Evolutionary conservation across 2,888 invertebrate genomes (phyloP).

Genomic region (Drosophila emarginata): DNA sequence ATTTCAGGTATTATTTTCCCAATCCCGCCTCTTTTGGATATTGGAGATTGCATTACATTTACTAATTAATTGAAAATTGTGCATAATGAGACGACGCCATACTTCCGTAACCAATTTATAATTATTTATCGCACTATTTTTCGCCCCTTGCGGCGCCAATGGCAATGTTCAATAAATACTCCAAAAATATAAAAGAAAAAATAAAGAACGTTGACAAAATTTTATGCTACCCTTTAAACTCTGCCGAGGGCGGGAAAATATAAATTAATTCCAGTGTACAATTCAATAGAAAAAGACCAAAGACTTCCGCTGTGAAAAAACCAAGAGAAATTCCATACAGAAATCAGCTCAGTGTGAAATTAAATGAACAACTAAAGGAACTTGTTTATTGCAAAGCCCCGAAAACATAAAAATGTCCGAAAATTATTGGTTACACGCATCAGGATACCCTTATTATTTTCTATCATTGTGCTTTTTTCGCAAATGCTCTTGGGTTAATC

Average conservation of each 20-base stretch:
- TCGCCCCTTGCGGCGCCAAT: slow-evolving; percentile 3
- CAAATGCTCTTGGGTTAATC: too few species aligned
- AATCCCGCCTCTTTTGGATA: neutral
- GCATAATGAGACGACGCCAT: slow-evolving; percentile 61
- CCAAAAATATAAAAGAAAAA: neutral
- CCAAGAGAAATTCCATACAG: too few species aligned
- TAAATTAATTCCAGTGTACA: neutral
- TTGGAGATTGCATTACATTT: slow-evolving; percentile 64
- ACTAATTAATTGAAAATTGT: slow-evolving; percentile 74
- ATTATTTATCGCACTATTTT: slow-evolving; percentile 57
- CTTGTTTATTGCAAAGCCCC: too few species aligned
- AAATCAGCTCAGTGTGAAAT: too few species aligned
- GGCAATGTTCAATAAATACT: neutral
- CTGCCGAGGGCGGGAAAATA: slow-evolving; percentile 10
- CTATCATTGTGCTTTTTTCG: too few species aligned
- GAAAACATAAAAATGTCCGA: too few species aligned
- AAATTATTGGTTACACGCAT: too few species aligned
- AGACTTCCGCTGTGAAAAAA: too few species aligned
- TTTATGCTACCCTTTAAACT: neutral
- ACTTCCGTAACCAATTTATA: slow-evolving; percentile 70
- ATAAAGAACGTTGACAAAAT: neutral
- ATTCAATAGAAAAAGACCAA: neutral
- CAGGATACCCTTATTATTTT: too few species aligned
- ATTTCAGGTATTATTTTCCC: slow-evolving; percentile 2
- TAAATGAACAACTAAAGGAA: too few species aligned